Evolutionary conservation across 2,113 vertebrate species (phyloP).

Genomic region (Caloenas nicobarica): DNA sequence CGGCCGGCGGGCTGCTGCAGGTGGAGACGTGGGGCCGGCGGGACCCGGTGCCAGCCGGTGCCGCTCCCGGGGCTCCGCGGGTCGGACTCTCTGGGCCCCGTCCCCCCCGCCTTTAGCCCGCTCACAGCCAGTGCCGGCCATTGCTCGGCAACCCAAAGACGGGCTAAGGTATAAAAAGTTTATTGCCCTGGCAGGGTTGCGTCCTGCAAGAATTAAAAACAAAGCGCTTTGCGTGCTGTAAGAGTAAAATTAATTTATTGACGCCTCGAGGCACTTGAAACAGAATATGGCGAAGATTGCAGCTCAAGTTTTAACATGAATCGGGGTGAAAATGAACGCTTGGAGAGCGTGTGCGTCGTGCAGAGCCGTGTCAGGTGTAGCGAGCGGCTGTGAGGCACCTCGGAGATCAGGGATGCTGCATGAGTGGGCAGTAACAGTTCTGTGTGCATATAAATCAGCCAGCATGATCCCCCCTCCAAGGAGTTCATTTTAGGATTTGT

Average conservation of each 20-base stretch:
- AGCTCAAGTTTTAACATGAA: slow-evolving; percentile 78
- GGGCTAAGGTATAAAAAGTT: fast-evolving
- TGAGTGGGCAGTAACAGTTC: neutral
- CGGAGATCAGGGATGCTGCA: neutral
- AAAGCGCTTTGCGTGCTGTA: neutral
- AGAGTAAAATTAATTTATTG: neutral
- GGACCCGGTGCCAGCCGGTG: neutral
- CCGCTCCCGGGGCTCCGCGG: no score
- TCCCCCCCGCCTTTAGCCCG: no score
- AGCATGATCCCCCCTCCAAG: fast-evolving
- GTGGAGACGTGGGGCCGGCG: neutral
- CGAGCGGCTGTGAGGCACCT: neutral
- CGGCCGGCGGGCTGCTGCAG: neutral
- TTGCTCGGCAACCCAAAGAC: fast-evolving
- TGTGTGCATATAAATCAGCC: neutral
- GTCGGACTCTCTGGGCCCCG: neutral
- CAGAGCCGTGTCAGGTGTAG: slow-evolving; percentile 35
- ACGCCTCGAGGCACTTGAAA: neutral
- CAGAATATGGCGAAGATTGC: neutral
- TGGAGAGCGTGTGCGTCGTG: neutral
- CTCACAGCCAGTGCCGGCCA: neutral
- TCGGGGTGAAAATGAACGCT: neutral
- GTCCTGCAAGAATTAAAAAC: neutral
- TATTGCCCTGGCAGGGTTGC: neutral
- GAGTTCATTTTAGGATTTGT: fast-evolving